Evolutionary conservation across 2,113 vertebrate genomes (phyloP), one percentile per base, ranked within the genome.

Genomic region (Aphelocoma coerulescens): DNA sequence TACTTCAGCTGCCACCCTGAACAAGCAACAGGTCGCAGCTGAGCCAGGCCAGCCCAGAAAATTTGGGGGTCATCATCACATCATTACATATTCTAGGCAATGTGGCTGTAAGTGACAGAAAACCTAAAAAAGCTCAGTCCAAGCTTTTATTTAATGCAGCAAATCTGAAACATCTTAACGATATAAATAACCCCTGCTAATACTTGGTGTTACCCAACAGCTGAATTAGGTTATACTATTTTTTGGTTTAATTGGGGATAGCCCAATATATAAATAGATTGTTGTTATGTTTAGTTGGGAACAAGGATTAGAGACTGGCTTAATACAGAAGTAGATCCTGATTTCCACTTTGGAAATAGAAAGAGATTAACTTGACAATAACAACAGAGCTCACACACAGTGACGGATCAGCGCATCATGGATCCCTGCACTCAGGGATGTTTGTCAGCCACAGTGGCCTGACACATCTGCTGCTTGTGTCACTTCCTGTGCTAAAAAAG

Each of bases 181-280:
- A 41, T 35, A 88, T 73, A 91, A 96, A 93, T 95, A 96, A 79
- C 16, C 27, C 6, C 58, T 2, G 3, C 43, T 97, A 95, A 96
- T 72, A 43, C 91, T 49, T 27, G 8, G 77, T 69, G 93, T 88
- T 96, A 93, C 84, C 89, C 87, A 95, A 86, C 3, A 3, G 65
- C 90, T 81, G 74, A 96, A 89, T 17, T 74, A 75, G 93, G 88
- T 85, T 96, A 88, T 32, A 59, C 81, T 79, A 18, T 67, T 90
- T 92, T 91, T 88, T 41, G 10, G 93, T 76, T 93, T 96, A 91
- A 85, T 16, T 94, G 49, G 92, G 96, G 89, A 92, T 96, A 91
- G 85, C 96, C 95, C 82, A 75, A 49, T 26, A 46, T 68, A 97
- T 94, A 97, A 97, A 97, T 97, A 97, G 94, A 55, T 66, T 68